Evolutionary conservation across 2,113 vertebrate genomes (phyloP), one percentile per base, ranked within the genome.

Genomic region (Hemichromis elongatus): DNA sequence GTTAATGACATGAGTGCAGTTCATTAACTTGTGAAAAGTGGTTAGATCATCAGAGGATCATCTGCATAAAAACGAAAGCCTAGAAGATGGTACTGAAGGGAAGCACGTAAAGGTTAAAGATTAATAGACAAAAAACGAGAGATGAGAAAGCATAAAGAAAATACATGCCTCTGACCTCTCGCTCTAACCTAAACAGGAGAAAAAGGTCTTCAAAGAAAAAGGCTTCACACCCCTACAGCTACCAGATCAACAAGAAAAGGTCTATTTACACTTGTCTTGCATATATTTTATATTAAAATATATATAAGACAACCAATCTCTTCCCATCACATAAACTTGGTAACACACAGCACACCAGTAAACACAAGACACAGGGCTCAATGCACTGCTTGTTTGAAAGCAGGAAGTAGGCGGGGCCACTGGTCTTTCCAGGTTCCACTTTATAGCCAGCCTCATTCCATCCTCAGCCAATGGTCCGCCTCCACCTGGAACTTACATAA

Each of bases 71-170:
- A 61, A 61, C 9, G 30, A 35, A 35, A 7, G 57, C 18, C 30
- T 61, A 0, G 9, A 59, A 35, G 9, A 63, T 35, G 28, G 3
- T 35, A 61, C 30, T 18, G n/a, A 35, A 35, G 28, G 0, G 1
- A 35, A 63, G 59, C 30, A 63, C 35, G 6, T 63, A 35, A 12
- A 63, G 59, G 19, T 0, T 63, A 63, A 63, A 35, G 18, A 63
- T 4, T 35, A 35, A 63, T 47, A 30, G 59, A 2, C 59, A 35
- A 33, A n/a, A n/a, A n/a, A n/a, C n/a, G n/a, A n/a, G n/a, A n/a
- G n/a, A n/a, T n/a, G n/a, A n/a, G n/a, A n/a, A n/a, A n/a, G n/a
- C n/a, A n/a, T n/a, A n/a, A n/a, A n/a, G n/a, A n/a, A n/a, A n/a
- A n/a, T n/a, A n/a, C n/a, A n/a, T n/a, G n/a, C n/a, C n/a, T n/a